phyloP scores from a whole-genome alignment of 2,888 invertebrate genomes.

The Stenichneumon culpator region DNA sequence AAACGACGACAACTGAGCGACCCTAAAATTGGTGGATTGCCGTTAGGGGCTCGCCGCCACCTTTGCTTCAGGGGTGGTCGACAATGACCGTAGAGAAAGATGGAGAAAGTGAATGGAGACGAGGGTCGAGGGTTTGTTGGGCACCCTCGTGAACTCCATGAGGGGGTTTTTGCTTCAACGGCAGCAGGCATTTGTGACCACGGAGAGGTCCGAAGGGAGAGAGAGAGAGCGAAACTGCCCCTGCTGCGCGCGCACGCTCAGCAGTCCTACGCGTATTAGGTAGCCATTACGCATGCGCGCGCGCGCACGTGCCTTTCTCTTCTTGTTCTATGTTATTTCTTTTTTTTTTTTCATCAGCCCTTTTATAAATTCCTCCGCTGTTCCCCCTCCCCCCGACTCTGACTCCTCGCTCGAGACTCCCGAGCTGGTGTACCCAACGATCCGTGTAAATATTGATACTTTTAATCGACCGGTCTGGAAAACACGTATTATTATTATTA shows the following conservation, averaged over 20 bases:
- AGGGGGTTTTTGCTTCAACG: constrained; percentile 19
- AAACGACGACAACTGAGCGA: constrained; percentile 49
- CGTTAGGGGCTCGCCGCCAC: constrained; percentile 64
- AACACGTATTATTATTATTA: constrained; percentile 15
- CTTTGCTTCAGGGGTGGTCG: constrained; percentile 62
- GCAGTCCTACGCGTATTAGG: constrained; percentile 70
- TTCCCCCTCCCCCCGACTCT: constrained; percentile 5
- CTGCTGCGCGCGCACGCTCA: constrained; percentile 67
- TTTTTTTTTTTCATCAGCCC: constrained; percentile 21
- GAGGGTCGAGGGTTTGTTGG: constrained; percentile 63
- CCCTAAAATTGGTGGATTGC: constrained; percentile 58
- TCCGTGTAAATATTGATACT: constrained; percentile 81
- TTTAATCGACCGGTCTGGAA: constrained; percentile 80
- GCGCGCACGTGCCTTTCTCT: constrained; percentile 58
- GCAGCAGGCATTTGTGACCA: constrained; percentile 14
- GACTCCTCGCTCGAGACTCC: constrained; percentile 6
- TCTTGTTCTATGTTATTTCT: constrained; percentile 5
- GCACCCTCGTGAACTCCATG: constrained; percentile 46
- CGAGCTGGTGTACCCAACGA: constrained; percentile 40
- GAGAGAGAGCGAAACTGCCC: constrained; percentile 32
- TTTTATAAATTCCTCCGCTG: constrained; percentile 28
- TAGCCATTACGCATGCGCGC: constrained; percentile 69
- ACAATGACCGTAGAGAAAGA: constrained; percentile 68
- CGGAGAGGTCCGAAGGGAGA: constrained; percentile 31
- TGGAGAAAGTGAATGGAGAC: constrained; percentile 51